A percentile compares a stretch with the other conserved stretches of the same genome.
Evolutionary conservation across 2,113 vertebrate species (phyloP).

Genomic region (Romanogobio albipinnatus): DNA sequence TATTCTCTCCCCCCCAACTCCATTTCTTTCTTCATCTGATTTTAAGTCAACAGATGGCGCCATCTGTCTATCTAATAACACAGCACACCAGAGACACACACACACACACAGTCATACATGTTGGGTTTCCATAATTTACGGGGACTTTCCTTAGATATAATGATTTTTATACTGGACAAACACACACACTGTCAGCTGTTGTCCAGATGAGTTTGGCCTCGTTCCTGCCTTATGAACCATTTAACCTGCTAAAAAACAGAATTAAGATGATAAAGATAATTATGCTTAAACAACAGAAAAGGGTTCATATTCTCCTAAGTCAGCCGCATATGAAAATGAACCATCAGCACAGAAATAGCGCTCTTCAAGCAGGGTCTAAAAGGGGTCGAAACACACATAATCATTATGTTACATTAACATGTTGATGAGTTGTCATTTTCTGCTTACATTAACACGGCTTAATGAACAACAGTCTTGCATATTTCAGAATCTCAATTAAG

Average conservation of each 20-base stretch:
- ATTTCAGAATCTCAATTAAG: not conserved
- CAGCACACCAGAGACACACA: not conserved
- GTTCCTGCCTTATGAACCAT: not conserved
- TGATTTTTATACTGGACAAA: not conserved
- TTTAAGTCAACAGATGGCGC: conserved; percentile 37
- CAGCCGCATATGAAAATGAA: not conserved
- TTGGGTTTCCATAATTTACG: no score
- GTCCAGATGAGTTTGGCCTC: not conserved
- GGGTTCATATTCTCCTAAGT: conserved; percentile 1
- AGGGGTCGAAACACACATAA: not conserved
- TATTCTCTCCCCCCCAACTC: not conserved
- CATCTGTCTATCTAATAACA: conserved; percentile 26
- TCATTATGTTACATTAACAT: conserved; percentile 3
- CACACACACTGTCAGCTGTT: not conserved
- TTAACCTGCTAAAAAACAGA: conserved; percentile 16
- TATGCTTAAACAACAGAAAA: conserved; percentile 11
- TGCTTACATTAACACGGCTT: not conserved
- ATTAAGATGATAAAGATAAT: conserved; percentile 19
- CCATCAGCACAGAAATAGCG: not conserved
- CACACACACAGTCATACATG: no score
- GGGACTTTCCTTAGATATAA: no score
- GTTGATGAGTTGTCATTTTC: not conserved
- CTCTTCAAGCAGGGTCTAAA: not conserved
- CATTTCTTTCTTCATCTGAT: no score
- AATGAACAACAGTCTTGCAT: not conserved